Base-by-base conservation (phyloP, 2,888 invertebrate genomes). In the Noctua janthe region DNA sequence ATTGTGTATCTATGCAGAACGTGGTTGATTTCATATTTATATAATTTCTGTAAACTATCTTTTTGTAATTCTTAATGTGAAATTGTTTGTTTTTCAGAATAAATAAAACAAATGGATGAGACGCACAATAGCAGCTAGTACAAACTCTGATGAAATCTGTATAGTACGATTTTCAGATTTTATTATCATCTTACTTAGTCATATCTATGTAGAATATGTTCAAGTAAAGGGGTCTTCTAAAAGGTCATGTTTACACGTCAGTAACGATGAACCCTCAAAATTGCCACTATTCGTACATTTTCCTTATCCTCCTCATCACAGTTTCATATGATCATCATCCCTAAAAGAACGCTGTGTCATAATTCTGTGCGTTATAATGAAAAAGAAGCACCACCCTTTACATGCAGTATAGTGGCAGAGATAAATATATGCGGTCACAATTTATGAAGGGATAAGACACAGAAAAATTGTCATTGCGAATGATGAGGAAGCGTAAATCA, bases 391-490 rank as follows among this genome's bases (percentile, higher is more conserved):
- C 29, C 29, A 29, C 49, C 29, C 35, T 54, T 59, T 35, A 67
- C 49, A 59, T 47, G 49, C 29, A 56, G 23, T 79, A 70, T 66
- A 66, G 56, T 72, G 72, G 75, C 72, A 76, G 35, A 75, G 71
- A 80, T 80, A 82, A 84, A 87, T 80, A 81, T 78, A 79, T 80
- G 59, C 71, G 71, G 54, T 70, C 62, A 35, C 71, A 82, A 78
- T 87, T 87, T 85, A 87, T 87, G 56, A 73, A 29, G 43, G 81
- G 78, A 74, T 81, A 74, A 78, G 77, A 83, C 62, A 71, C 39
- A 47, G 74, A 84, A 76, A 83, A 83, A 88, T 80, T 74, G 89
- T 11, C 83, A 73, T 82, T 85, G 71, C 74, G 54, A 82, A 66
- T 75, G 76, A 86, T 81, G 80, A 70, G 62, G 11, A 62, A 59